These are phyloP conservation scores for Octodonta nipae DNA, from an alignment of 2,888 invertebrate species.

Conservation along the genomic window DNA sequence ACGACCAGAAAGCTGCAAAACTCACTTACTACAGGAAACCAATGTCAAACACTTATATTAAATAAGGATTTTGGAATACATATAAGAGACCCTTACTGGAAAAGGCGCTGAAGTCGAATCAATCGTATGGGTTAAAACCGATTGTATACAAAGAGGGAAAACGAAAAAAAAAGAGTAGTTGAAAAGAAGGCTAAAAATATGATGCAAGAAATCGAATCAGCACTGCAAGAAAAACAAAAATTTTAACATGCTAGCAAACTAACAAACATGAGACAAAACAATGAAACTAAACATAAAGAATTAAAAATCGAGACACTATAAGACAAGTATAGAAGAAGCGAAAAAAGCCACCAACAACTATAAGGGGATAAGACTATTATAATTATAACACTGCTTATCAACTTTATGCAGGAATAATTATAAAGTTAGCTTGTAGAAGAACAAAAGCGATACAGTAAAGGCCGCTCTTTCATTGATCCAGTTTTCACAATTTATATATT, in stretches of 20 bases:
- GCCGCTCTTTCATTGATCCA: neutral
- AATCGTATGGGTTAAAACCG: neutral
- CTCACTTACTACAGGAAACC: neutral
- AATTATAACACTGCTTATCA: too few species aligned
- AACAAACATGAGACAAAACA: neutral
- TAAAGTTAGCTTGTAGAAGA: too few species aligned
- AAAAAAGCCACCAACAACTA: conserved; percentile 1
- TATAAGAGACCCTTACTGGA: conserved; percentile 1
- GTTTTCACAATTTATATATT: conserved; percentile 1
- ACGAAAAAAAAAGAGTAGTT: too few species aligned
- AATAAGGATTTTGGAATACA: conserved; percentile 1
- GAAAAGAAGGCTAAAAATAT: neutral
- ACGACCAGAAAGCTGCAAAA: too few species aligned
- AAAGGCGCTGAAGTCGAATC: neutral
- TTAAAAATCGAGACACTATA: conserved; percentile 1
- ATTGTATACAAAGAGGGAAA: neutral
- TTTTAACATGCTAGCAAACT: too few species aligned
- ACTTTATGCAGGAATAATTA: too few species aligned
- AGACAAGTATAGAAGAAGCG: neutral
- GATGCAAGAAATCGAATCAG: neutral
- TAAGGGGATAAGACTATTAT: too few species aligned
- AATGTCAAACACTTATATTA: conserved; percentile 1
- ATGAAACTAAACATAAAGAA: neutral
- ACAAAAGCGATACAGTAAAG: neutral
- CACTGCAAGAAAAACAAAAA: too few species aligned